Evolutionary conservation across 1,140 invertebrate species (phyloP), one percentile per base, ranked within the genome.

Genomic region (Bombus pascuorum): DNA sequence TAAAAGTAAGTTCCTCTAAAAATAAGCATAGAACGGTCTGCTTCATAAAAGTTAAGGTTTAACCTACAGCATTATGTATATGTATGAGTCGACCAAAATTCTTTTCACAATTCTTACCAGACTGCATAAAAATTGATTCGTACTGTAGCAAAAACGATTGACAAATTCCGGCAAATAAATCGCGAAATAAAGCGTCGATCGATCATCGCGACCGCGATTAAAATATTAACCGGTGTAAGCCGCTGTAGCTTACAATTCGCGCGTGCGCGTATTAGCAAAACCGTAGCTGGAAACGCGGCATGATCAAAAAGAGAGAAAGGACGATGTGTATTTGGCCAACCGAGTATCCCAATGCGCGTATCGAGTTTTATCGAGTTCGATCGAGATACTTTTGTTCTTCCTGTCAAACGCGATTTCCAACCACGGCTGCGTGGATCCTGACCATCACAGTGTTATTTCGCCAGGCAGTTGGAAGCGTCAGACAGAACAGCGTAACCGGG

Each of bases 391-490:
- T 39, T 73, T 44, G 25, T n/a, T n/a, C 59, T 12, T n/a, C 4
- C 59, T 62, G 12, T 59, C 57, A n/a, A 13, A n/a, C 66, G 72
- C 32, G 22, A 34, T 32, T 22, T 37, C 68, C 34, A 32, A 1
- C 32, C 59, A n/a, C 37, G 37, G 25, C 34, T 22, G 22, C 39
- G 25, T 2, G 25, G 25, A 82, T 75, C 47, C 47, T 34, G 37
- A 59, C 72, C 34, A 22, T 39, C 44, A 10, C 13, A 15, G 57
- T 39, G 75, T 65, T 78, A 62, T 42, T 18, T 9, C 28, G 25
- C 28, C 28, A 53, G 92, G 89, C 93, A 92, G 93, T 93, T 93
- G 92, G 92, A 92, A 87, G 75, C 68, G 70, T 85, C 53, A 86
- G 44, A 76, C 73, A 42, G 32, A 47, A 59, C 57, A 87, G 89